Evolutionary conservation across 53 echinoderm and acorn worm species (phyloP).

Genomic region (Zoroaster sp.): DNA sequence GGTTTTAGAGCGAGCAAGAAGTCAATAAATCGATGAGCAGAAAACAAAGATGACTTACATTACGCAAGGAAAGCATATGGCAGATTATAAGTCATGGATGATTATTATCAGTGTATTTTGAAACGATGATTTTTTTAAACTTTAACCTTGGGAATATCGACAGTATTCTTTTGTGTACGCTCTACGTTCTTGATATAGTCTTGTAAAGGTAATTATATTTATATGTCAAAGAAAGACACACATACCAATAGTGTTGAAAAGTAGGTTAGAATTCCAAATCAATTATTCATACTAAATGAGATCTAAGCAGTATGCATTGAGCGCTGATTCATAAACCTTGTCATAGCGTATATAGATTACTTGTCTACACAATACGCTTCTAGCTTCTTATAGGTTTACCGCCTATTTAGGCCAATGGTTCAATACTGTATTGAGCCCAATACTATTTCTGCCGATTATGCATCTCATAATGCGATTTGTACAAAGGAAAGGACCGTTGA

Average conservation of each 20-base stretch:
- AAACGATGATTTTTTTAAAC: neutral
- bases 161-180: neutral
- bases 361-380: slow-evolving; percentile 7
- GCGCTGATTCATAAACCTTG: slow-evolving; percentile 7
- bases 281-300: slow-evolving; percentile 28
- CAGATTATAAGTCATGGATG: too few species aligned
- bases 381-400: neutral
- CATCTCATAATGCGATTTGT: slow-evolving; percentile 54
- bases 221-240: neutral
- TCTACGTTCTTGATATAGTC: neutral
- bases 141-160: neutral
- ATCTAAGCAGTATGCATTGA: neutral
- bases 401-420: slow-evolving; percentile 30
- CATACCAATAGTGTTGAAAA: neutral
- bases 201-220: neutral
- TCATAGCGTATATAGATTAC: neutral
- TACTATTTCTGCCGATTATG: slow-evolving; percentile 43
- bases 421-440: slow-evolving; percentile 12
- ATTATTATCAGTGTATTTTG: neutral
- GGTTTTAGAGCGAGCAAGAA: neutral
- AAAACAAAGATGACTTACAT: neutral
- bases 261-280: neutral
- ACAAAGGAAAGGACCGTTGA: slow-evolving; percentile 33
- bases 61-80: slow-evolving; percentile 15
- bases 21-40: neutral